A percentile compares a stretch with the other conserved stretches of the same genome.
Conservation (phyloP, 2,113 vertebrate species). For the Cygnus atratus region DNA sequence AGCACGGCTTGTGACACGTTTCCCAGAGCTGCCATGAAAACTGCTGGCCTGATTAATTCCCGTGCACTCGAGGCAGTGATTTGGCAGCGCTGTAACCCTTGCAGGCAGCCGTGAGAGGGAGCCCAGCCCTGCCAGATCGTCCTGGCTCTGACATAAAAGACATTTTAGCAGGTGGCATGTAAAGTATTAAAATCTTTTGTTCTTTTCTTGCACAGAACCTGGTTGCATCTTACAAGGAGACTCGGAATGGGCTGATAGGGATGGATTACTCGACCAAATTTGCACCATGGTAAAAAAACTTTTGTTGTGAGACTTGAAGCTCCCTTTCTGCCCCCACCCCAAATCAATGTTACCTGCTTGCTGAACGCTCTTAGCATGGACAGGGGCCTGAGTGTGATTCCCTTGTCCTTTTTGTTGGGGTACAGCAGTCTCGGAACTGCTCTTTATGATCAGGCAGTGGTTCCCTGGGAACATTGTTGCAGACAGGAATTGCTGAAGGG, state of each 20-base stretch:
- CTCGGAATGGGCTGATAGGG: constrained; percentile 81
- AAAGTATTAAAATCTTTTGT: neutral
- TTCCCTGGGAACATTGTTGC: neutral
- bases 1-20: neutral
- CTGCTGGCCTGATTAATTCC: neutral
- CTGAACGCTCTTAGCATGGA: neutral
- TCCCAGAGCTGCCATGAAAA: neutral
- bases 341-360: neutral
- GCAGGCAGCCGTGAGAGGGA: neutral
- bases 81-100: neutral
- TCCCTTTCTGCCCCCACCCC: neutral
- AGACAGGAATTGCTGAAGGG: neutral
- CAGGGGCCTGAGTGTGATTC: neutral
- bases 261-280: constrained; percentile 85
- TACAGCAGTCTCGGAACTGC: neutral
- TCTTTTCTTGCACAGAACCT: constrained; percentile 68
- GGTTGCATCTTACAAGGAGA: constrained; percentile 82
- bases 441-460: neutral
- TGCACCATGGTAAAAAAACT: constrained; percentile 78
- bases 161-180: accelerated
- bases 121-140: neutral
- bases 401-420: neutral
- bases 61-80: neutral
- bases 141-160: neutral
- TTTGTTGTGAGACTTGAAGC: neutral